Evolutionary conservation across 2,113 vertebrate genomes (phyloP), one percentile per base, ranked within the genome.

Genomic region (Crocuta crocuta): DNA sequence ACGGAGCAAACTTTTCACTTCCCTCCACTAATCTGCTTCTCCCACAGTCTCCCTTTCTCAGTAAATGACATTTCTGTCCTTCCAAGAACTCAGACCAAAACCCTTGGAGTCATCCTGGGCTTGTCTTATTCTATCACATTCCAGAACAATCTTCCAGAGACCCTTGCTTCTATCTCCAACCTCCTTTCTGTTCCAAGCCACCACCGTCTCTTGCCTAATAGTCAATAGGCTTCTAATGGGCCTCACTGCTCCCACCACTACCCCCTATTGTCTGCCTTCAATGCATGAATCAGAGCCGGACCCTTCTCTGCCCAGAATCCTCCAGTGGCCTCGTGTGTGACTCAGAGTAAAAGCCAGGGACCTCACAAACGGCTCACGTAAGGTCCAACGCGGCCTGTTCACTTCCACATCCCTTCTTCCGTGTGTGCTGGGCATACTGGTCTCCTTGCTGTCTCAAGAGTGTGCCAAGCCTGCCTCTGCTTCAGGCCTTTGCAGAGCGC

Each of bases 371-470:
- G n/a, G 35, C 58, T 85, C 0, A 2, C 9, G 3, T 10, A 70
- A 88, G 26, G 53, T 28, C 70, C 43, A 19, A 2, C 10, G 13
- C 0, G 3, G 15, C 21, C n/a, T 84, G n/a, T 24, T 24, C 3
- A 2, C 78, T n/a, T 61, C 43, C 5, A 23, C 15, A 24, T 17
- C 39, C 16, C 12, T 12, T 23, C 24, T 16, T 28, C 23, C 15
- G 3, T 1, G 1, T 11, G 11, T 21, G 1, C 35, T 3, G 4
- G 50, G 39, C 79, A 3, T 8, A 5, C 9, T 39, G 7, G 74
- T 86, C 43, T 73, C 79, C 43, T 58, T 61, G 50, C 6, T 68
- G 6, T 53, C n/a, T 63, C 45, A 33, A 24, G 2, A 19, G 63
- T 0, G 4, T 10, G 9, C 74, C 43, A 35, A 12, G 39, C 15